Percentiles rank a stretch among this genome's conserved stretches.
Evolutionary conservation across 2,888 invertebrate genomes (phyloP).

Genomic region (Sinopyrophorus schimmeli): DNA sequence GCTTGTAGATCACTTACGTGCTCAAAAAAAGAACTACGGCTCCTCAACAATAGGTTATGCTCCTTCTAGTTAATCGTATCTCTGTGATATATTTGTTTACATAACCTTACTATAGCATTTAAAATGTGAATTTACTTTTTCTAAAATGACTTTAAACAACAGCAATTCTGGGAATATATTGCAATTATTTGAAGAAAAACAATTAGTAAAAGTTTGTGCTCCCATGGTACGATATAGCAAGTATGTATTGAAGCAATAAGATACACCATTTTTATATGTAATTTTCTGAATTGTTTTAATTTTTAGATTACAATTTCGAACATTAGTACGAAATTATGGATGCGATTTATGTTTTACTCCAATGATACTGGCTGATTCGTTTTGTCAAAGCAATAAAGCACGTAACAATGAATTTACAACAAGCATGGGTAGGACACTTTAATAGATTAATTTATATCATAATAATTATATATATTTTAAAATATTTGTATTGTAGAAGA

Average conservation of each 20-base stretch:
- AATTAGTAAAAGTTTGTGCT: conserved; percentile 79
- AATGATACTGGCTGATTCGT: conserved; percentile 96
- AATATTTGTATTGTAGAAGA: conserved; percentile 61
- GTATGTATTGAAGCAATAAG: conserved; percentile 55
- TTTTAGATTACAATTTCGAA: conserved; percentile 73
- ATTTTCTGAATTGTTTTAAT: conserved; percentile 26
- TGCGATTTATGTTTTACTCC: conserved; percentile 93
- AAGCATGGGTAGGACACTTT: conserved; percentile 54
- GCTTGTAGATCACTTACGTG: no score
- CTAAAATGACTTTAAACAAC: no score
- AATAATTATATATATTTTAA: conserved; percentile 6
- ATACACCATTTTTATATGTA: not conserved
- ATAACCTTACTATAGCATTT: no score
- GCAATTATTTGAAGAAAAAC: conserved; percentile 67
- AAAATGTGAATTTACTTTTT: no score
- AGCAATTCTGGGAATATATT: conserved; percentile 54
- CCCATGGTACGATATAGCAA: conserved; percentile 97
- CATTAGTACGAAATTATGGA: conserved; percentile 74
- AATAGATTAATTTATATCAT: conserved; percentile 2
- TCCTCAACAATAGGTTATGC: no score
- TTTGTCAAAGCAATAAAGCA: conserved; percentile 85
- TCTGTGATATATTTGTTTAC: no score
- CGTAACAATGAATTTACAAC: conserved; percentile 82
- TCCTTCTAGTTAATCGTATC: no score
- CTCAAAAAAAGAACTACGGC: no score